These are phyloP conservation scores for Graptemys geographica DNA, from an alignment of 2,797 vertebrate species.

Conservation along the genomic window DNA sequence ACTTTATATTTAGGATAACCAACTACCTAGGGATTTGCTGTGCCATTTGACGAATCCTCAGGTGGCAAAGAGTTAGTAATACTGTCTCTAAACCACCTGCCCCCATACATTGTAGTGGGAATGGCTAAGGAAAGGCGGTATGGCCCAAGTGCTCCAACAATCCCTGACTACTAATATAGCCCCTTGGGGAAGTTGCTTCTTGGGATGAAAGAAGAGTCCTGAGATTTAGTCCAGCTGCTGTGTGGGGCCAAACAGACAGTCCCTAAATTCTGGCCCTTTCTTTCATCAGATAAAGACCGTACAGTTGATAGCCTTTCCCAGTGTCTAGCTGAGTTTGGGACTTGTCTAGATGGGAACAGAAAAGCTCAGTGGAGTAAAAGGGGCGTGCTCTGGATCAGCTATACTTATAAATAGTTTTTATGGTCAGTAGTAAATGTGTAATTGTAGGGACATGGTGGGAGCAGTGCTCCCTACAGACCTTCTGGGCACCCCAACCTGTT, in stretches of 20 bases:
- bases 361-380: not conserved
- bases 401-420: not conserved
- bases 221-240: not conserved
- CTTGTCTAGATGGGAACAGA: not conserved
- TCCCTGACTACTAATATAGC: rapidly evolving
- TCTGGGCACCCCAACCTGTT: not conserved
- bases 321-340: not conserved
- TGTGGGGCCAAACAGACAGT: not conserved
- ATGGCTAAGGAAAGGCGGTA: not conserved
- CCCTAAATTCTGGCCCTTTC: not conserved
- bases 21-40: not conserved
- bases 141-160: not conserved
- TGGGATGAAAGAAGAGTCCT: not conserved
- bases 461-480: not conserved
- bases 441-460: not conserved
- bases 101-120: not conserved
- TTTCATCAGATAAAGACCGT: not conserved
- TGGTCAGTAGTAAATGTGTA: not conserved
- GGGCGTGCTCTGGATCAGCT: not conserved
- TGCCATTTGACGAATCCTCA: not conserved
- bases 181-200: not conserved
- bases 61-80: not conserved
- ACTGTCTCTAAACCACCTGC: not conserved
- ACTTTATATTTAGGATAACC: not conserved
- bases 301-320: not conserved